These are phyloP conservation scores for Erythrocercus mccallii DNA, from an alignment of 2,113 vertebrate species.

Conservation along the genomic window DNA sequence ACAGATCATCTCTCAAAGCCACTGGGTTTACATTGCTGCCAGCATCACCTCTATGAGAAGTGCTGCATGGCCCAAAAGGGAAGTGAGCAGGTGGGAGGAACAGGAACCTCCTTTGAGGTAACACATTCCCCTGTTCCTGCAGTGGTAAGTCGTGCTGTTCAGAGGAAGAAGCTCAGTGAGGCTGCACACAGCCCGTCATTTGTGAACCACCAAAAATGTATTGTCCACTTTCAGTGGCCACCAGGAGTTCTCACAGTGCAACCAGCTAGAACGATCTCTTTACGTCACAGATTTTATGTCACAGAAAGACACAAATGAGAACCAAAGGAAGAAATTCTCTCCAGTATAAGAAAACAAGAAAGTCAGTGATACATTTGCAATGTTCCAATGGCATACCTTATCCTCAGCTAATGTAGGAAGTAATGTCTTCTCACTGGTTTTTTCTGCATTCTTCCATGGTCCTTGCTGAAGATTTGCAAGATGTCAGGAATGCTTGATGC, in stretches of 20 bases:
- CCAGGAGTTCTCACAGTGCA: not conserved
- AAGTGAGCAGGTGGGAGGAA: not conserved
- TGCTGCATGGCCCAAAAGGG: not conserved
- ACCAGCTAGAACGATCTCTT: not conserved
- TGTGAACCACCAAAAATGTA: not conserved
- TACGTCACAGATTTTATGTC: not conserved
- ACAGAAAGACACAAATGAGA: not conserved
- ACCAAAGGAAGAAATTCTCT: not conserved
- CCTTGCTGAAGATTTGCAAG: not conserved
- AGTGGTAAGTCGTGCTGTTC: not conserved
- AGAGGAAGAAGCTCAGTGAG: not conserved
- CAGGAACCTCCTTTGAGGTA: not conserved
- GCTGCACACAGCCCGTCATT: accelerated
- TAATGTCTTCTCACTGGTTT: not conserved
- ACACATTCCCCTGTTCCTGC: not conserved
- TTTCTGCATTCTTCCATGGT: not conserved
- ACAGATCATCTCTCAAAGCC: not conserved
- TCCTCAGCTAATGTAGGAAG: accelerated
- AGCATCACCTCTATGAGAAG: not conserved
- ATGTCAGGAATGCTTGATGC: not conserved
- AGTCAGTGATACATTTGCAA: not conserved
- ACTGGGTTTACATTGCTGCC: not conserved
- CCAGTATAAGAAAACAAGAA: not conserved
- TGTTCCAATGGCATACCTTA: not conserved
- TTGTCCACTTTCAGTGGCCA: not conserved